Base-by-base conservation (phyloP, 1,140 invertebrate species). In the Listronotus oregonensis region DNA sequence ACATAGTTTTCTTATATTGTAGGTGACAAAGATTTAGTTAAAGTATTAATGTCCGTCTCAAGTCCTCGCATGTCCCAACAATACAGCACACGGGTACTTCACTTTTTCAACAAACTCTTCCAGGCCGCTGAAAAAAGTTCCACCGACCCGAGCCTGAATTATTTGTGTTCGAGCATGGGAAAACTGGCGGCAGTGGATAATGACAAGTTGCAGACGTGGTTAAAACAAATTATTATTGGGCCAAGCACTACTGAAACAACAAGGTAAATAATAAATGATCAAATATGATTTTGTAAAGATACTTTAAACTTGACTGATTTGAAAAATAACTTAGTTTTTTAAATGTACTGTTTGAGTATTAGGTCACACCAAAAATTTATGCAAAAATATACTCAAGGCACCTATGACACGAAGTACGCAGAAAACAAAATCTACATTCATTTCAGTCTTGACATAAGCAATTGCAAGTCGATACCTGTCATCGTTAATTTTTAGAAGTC, bases 71-170 rank as follows among this genome's bases (percentile, higher is more conserved):
- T 90, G 21, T 87, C 87, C 0, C 85, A 87, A 64, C 82, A 86
- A 12, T 95, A 93, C 75, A 86, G 89, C 4, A 89, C 88, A 12
- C 85, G 88, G 70, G 88, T 96, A 31, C 78, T 94, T 15, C 89
- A 90, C 70, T 92, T 93, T 71, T 90, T 94, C 72, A 91, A 90
- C 70, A 88, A 87, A 74, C 78, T 95, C 6, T 91, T 92, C 69
- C 86, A 88, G 77, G 82, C 87, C n/a, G 83, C 87, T 75, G 80
- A 85, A 70, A 82, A 79, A 66, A 71, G 77, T 5, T 79, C 82
- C 15, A 81, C 80, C 1, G 85, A 88, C 66, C 85, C 85, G 6
- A 85, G 83, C 47, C 81, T 92, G 44, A 88, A 90, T 66, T 85
- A 86, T 43, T 76, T 93, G 6, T 90, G 90, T 64, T 82, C 82